Evolutionary conservation across 1,140 invertebrate species (phyloP).

Genomic region (Scaptomyza pallida): DNA sequence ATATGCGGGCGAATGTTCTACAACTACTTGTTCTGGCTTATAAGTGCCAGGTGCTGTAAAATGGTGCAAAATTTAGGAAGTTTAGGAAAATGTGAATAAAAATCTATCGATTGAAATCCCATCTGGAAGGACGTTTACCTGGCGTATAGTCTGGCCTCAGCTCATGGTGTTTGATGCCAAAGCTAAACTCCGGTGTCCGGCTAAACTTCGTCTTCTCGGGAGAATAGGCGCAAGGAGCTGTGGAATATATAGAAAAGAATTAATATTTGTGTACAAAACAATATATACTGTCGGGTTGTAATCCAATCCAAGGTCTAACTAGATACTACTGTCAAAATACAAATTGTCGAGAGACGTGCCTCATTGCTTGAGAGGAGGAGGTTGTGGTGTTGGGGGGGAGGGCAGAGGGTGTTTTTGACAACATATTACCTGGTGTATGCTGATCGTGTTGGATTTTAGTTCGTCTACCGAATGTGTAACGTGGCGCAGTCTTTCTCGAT

Average conservation of each 20-base stretch:
- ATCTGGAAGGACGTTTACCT: slow-evolving; percentile 82
- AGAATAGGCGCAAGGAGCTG: slow-evolving; percentile 87
- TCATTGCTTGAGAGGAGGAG: slow-evolving; percentile 1
- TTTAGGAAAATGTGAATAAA: too few relatives aligned
- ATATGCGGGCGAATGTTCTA: slow-evolving; percentile 86
- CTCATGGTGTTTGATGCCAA: slow-evolving; percentile 87
- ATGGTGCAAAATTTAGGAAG: slow-evolving; percentile 82
- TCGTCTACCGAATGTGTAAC: slow-evolving; percentile 84
- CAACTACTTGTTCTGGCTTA: slow-evolving; percentile 87
- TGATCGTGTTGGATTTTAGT: slow-evolving; percentile 84
- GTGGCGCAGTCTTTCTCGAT: slow-evolving; percentile 85
- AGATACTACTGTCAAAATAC: slow-evolving; percentile 15
- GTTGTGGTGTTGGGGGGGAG: background rate
- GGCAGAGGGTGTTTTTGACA: background rate
- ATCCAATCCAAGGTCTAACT: slow-evolving; percentile 24
- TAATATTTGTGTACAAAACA: background rate
- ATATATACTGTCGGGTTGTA: background rate
- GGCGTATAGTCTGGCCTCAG: slow-evolving; percentile 89
- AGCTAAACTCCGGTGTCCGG: slow-evolving; percentile 87
- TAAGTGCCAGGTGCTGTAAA: slow-evolving; percentile 86
- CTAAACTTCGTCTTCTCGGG: slow-evolving; percentile 88
- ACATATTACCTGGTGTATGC: slow-evolving; percentile 84
- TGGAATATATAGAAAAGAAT: slow-evolving; percentile 50
- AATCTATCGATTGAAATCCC: too few relatives aligned
- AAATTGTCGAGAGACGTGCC: slow-evolving; percentile 13